A percentile compares a stretch with the other conserved stretches of the same genome.
These are phyloP conservation scores for Coregonus clupeaformis DNA, from an alignment of 2,113 vertebrate species.

Conservation along the genomic window DNA sequence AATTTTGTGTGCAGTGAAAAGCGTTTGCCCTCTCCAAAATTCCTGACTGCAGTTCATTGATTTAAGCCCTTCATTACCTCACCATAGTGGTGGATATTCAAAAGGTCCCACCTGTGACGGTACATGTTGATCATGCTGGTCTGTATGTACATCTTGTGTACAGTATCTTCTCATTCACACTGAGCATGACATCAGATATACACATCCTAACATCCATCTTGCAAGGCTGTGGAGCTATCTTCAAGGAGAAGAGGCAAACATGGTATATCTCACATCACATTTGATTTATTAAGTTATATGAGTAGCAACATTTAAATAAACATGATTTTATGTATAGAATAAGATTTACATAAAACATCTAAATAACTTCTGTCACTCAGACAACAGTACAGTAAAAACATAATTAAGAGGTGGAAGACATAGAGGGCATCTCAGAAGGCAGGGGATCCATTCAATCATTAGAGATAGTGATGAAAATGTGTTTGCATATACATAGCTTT, in stretches of 20 bases:
- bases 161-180: neutral
- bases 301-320: conserved; percentile 4
- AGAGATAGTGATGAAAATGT: neutral
- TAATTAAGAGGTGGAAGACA: neutral
- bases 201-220: too few species aligned
- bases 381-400: neutral
- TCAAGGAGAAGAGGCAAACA: neutral
- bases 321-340: conserved; percentile 2
- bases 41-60: too few species aligned
- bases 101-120: too few species aligned
- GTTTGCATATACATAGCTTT: conserved; percentile 26
- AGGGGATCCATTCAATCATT: neutral
- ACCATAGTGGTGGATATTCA: too few species aligned
- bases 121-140: too few species aligned
- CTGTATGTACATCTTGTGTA: neutral
- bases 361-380: neutral
- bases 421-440: neutral
- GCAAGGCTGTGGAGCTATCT: conserved; percentile 10
- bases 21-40: too few species aligned
- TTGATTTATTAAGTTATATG: neutral
- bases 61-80: too few species aligned
- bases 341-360: neutral
- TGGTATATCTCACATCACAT: neutral
- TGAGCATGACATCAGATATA: neutral
- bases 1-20: too few species aligned